Conservation (phyloP, 2,888 invertebrate genomes). For the Dryadula phaetusa region DNA sequence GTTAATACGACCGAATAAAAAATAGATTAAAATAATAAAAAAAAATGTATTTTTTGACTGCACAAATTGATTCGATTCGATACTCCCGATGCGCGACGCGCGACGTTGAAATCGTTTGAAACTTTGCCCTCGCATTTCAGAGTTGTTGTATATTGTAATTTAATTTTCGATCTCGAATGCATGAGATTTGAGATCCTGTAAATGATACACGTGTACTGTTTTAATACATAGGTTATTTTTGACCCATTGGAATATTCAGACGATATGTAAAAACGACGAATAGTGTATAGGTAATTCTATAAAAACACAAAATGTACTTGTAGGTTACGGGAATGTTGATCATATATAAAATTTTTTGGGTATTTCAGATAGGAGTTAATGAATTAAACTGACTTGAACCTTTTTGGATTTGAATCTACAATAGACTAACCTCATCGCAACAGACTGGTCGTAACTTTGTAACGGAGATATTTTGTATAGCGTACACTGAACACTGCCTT, state of each 20-base stretch:
- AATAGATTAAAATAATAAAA: conserved; percentile 43
- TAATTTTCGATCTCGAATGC: conserved; percentile 59
- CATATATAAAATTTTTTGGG: conserved; percentile 72
- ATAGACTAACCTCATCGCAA: conserved; percentile 80
- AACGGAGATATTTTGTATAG: conserved; percentile 82
- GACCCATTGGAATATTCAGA: conserved; percentile 76
- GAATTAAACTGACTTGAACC: conserved; percentile 77
- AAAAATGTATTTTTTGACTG: conserved; percentile 68
- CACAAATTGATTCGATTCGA: conserved; percentile 67
- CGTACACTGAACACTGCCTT: conserved; percentile 83
- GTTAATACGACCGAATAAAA: conserved; percentile 56
- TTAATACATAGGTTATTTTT: conserved; percentile 69
- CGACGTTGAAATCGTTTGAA: conserved; percentile 57
- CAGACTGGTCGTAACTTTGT: conserved; percentile 82
- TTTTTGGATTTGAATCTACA: conserved; percentile 84
- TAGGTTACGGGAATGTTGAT: conserved; percentile 82
- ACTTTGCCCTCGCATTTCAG: conserved; percentile 78
- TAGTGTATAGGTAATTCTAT: conserved; percentile 80
- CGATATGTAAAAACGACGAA: conserved; percentile 73
- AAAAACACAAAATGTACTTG: conserved; percentile 80
- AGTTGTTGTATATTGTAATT: conserved; percentile 68
- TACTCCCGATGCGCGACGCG: conserved; percentile 47
- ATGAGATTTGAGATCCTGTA: conserved; percentile 59
- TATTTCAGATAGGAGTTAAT: conserved; percentile 80
- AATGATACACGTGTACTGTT: conserved; percentile 52